Conservation (phyloP, 2,888 invertebrate genomes). For the Keiferia lycopersicella region DNA sequence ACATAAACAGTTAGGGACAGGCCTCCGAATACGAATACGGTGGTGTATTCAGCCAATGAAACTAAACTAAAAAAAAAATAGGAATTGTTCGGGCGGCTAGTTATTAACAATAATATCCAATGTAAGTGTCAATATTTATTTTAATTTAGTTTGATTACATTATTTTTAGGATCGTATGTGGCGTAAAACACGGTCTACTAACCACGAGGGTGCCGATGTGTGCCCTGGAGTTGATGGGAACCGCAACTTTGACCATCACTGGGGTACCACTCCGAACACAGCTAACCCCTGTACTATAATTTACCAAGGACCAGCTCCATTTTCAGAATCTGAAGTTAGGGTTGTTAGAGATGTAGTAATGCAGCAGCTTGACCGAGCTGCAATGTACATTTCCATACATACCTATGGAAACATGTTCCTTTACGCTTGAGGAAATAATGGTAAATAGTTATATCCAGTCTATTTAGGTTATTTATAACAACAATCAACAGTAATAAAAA, state of each 20-base stretch:
- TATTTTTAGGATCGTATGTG: constrained; percentile 83
- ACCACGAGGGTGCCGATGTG: constrained; percentile 54
- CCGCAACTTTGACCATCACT: constrained; percentile 87
- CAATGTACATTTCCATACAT: constrained; percentile 88
- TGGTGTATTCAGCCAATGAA: no score
- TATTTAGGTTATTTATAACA: no score
- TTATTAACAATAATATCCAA: no score
- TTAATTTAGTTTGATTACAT: background rate
- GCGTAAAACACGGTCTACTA: constrained; percentile 85
- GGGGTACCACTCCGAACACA: constrained; percentile 81
- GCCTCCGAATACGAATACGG: no score
- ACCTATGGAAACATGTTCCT: constrained; percentile 86
- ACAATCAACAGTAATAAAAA: no score
- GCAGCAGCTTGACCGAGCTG: constrained; percentile 68
- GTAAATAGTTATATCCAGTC: no score
- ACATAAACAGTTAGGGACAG: no score
- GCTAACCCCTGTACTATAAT: constrained; percentile 81
- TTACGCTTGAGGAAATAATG: constrained; percentile 86
- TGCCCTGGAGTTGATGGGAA: constrained; percentile 90
- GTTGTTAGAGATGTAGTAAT: constrained; percentile 82
- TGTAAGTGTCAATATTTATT: no score
- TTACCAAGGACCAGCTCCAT: constrained; percentile 83
- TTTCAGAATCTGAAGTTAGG: constrained; percentile 85
- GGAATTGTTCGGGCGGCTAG: no score
- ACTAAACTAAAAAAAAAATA: no score